These are phyloP conservation scores for Lemur catta DNA, from an alignment of 2,797 vertebrate species.

Conservation along the genomic window DNA sequence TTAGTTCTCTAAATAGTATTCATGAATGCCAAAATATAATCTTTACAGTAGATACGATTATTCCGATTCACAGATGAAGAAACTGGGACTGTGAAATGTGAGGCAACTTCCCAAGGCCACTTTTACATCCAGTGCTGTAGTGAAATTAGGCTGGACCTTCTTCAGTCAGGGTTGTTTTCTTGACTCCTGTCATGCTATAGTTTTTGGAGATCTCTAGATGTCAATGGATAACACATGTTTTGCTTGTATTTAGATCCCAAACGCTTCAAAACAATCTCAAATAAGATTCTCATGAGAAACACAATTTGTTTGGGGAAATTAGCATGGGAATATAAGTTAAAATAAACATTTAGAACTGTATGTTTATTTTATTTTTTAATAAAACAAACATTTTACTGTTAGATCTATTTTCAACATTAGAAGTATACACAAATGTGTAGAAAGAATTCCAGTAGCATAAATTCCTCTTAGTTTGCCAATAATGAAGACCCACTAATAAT, in stretches of 20 bases:
- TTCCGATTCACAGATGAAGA: background rate
- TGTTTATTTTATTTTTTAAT: background rate
- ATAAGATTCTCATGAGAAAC: background rate
- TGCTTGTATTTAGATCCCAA: background rate
- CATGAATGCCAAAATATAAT: background rate
- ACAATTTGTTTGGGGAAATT: background rate
- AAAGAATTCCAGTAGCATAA: background rate
- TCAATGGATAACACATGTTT: background rate
- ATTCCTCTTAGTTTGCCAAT: conserved; percentile 16
- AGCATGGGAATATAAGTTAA: background rate
- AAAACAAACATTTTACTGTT: background rate
- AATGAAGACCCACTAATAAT: background rate
- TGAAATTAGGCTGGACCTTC: background rate
- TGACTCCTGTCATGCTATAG: background rate
- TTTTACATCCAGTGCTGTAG: background rate
- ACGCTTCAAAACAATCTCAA: background rate
- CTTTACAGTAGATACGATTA: background rate
- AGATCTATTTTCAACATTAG: background rate
- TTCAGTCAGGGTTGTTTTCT: background rate
- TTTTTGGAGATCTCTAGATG: background rate
- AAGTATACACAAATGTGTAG: background rate
- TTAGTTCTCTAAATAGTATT: background rate
- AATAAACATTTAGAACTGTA: background rate
- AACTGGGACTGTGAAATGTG: background rate
- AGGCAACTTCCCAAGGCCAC: background rate